Conservation (phyloP, 53 echinoderm and acorn worm species). For the Crossaster papposus region DNA sequence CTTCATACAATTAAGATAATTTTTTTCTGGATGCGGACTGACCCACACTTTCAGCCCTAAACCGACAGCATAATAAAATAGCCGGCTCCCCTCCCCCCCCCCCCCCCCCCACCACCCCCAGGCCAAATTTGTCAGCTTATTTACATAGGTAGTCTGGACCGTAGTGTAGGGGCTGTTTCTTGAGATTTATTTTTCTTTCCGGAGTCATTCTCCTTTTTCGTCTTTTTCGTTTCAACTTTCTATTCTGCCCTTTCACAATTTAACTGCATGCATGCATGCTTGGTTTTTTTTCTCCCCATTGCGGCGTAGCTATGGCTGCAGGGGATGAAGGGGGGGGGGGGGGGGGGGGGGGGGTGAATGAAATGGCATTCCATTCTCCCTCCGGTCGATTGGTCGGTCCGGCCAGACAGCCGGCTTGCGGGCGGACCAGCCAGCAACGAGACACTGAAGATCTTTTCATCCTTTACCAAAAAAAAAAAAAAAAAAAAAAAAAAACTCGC, state of each 20-base stretch:
- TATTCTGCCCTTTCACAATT: neutral
- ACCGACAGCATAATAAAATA: no score
- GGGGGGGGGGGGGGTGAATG: no score
- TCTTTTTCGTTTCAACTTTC: neutral
- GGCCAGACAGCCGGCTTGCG: conserved; percentile 4
- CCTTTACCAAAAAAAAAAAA: neutral
- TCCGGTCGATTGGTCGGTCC: conserved; percentile 9
- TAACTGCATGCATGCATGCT: neutral
- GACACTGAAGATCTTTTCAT: neutral
- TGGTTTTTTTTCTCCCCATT: neutral
- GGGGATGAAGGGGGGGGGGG: neutral
- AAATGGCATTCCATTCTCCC: neutral
- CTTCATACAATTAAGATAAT: neutral
- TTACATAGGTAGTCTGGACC: conserved; percentile 40
- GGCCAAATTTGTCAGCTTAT: conserved; percentile 8
- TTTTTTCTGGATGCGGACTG: neutral
- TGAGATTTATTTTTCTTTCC: neutral
- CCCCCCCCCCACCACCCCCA: neutral
- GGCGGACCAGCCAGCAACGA: neutral
- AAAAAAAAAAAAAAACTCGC: neutral
- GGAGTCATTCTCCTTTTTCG: neutral
- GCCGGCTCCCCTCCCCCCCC: neutral
- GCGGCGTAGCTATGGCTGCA: neutral
- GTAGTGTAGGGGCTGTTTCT: neutral
- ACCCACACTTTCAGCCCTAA: neutral